Evolutionary conservation across 64 coral and sea anemone genomes (phyloP).

Genomic region (Montipora sp.): DNA sequence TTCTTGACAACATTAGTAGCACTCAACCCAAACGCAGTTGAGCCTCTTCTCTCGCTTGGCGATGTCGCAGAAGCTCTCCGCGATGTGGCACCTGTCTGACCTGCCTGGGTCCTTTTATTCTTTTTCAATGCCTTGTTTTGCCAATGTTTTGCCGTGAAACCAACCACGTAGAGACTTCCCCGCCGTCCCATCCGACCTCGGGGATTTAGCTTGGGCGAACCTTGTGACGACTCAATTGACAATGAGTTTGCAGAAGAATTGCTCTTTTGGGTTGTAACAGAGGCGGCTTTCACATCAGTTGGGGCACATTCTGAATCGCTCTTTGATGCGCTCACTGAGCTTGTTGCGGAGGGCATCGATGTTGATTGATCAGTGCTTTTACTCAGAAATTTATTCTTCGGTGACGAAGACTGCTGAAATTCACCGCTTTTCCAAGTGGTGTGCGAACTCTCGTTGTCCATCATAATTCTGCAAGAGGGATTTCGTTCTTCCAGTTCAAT

Average conservation of each 20-base stretch:
- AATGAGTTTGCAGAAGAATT: slow-evolving; percentile 59
- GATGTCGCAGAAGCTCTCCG: not conserved
- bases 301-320: slow-evolving; percentile 16
- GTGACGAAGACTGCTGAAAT: slow-evolving; percentile 11
- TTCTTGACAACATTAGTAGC: not conserved
- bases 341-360: not conserved
- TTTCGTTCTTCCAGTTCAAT: slow-evolving; percentile 28
- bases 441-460: not conserved
- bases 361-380: not conserved
- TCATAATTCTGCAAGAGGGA: not conserved
- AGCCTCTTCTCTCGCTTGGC: slow-evolving; percentile 9
- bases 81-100: slow-evolving; percentile 2
- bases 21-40: not conserved
- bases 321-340: not conserved
- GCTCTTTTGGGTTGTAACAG: slow-evolving; percentile 29
- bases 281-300: not conserved
- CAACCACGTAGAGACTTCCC: slow-evolving; percentile 88
- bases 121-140: slow-evolving; percentile 90
- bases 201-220: slow-evolving; percentile 62
- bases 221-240: slow-evolving; percentile 69
- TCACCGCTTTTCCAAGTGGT: not conserved
- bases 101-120: slow-evolving; percentile 53
- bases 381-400: not conserved
- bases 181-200: slow-evolving; percentile 80
- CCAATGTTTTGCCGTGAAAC: slow-evolving; percentile 93